phyloP scores from a whole-genome alignment of 2,113 vertebrate species.

The Jacana jacana region DNA sequence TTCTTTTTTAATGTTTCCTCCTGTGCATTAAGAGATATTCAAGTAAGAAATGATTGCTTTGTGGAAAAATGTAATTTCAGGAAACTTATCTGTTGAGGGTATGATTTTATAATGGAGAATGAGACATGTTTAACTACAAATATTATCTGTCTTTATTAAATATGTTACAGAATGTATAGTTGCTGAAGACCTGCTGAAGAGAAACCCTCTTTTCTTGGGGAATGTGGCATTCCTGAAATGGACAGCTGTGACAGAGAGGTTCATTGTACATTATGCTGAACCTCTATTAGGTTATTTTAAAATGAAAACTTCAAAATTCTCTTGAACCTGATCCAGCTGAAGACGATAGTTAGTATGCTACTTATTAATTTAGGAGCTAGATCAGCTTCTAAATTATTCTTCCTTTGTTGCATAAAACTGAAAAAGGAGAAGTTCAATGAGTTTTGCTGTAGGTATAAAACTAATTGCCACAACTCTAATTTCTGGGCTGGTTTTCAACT shows the following conservation, averaged over 20 bases:
- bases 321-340: neutral
- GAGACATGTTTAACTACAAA: neutral
- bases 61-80: neutral
- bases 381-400: neutral
- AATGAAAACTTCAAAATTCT: neutral
- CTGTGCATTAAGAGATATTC: neutral
- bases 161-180: neutral
- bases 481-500: neutral
- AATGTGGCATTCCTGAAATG: neutral
- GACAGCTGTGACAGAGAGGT: neutral
- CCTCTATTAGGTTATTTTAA: neutral
- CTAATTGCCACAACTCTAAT: constrained; percentile 21
- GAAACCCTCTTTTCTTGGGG: neutral
- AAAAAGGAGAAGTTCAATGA: neutral
- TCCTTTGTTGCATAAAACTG: neutral
- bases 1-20: neutral
- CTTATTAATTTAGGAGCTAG: neutral
- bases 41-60: neutral
- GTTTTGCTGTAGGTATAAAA: constrained; percentile 41
- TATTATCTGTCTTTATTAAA: neutral
- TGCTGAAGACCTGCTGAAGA: neutral
- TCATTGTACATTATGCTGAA: neutral
- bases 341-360: neutral
- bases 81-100: neutral
- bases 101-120: neutral